Conservation (phyloP, 2,113 vertebrate genomes). For the Trichomycterus rosablanca region DNA sequence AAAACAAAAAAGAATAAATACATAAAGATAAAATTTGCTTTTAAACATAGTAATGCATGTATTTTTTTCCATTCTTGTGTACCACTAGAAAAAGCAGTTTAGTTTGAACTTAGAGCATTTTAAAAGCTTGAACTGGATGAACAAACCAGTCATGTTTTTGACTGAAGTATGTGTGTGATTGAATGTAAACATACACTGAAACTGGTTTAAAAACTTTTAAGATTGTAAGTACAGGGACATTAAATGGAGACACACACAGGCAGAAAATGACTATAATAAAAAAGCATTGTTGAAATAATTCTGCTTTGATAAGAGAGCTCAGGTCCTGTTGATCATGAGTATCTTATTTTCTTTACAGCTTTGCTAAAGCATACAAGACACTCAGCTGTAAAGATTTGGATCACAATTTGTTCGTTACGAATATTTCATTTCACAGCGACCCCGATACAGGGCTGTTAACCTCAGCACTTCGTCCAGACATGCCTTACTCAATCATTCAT, state of each 20-base stretch:
- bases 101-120: too few relatives aligned
- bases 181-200: constrained; percentile 14
- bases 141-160: too few relatives aligned
- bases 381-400: constrained; percentile 21
- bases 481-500: constrained; percentile 17
- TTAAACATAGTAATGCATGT: too few relatives aligned
- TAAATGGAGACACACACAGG: constrained; percentile 25
- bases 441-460: constrained; percentile 23
- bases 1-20: too few relatives aligned
- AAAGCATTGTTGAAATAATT: constrained; percentile 8
- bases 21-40: too few relatives aligned
- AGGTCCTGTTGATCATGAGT: not conserved
- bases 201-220: not conserved
- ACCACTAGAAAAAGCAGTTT: too few relatives aligned
- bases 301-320: constrained; percentile 21
- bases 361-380: constrained; percentile 13
- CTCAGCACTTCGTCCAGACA: constrained; percentile 23
- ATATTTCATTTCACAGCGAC: constrained; percentile 12
- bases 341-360: constrained; percentile 15
- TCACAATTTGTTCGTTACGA: constrained; percentile 7
- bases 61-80: too few relatives aligned
- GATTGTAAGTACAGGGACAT: constrained; percentile 12
- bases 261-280: constrained; percentile 7
- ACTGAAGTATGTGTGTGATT: not conserved
- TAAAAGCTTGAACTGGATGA: too few relatives aligned